Conservation (phyloP, 2,888 invertebrate species). For the Heliconius sara region DNA sequence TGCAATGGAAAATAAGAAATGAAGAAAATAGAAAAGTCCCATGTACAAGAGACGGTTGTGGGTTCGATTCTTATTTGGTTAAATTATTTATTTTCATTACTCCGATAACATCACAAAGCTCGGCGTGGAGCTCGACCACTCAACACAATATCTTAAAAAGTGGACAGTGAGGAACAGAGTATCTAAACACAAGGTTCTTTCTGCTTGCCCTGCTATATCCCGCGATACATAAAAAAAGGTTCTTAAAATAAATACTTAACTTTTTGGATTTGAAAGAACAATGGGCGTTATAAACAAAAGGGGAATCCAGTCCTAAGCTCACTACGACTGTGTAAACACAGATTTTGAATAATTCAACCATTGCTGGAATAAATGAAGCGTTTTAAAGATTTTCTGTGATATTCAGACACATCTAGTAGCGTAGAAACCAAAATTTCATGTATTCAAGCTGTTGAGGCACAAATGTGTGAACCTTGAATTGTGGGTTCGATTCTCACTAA, state of each 20-base stretch:
- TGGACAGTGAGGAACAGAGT: no score
- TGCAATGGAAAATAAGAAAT: no score
- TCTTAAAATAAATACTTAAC: not conserved
- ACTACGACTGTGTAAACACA: constrained; percentile 24
- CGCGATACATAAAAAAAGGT: not conserved
- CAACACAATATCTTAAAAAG: no score
- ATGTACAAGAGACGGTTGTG: no score
- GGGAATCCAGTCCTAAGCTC: constrained; percentile 1
- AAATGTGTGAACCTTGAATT: not conserved
- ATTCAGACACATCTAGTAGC: not conserved
- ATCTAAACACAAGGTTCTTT: no score
- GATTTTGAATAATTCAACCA: constrained; percentile 27
- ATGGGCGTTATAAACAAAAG: constrained; percentile 4
- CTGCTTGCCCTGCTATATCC: no score
- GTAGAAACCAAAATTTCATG: not conserved
- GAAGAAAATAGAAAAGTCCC: no score
- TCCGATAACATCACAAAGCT: no score
- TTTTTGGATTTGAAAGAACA: constrained; percentile 8
- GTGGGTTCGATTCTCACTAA: not conserved
- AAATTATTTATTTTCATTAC: no score
- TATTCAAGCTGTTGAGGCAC: not conserved
- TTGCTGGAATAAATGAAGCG: not conserved
- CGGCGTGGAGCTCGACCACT: no score
- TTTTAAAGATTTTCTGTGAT: not conserved
- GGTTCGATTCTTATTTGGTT: no score